A percentile compares a stretch with the other conserved stretches of the same genome.
These are phyloP conservation scores for Cancer borealis DNA, from an alignment of 2,888 invertebrate species.

Conservation along the genomic window DNA sequence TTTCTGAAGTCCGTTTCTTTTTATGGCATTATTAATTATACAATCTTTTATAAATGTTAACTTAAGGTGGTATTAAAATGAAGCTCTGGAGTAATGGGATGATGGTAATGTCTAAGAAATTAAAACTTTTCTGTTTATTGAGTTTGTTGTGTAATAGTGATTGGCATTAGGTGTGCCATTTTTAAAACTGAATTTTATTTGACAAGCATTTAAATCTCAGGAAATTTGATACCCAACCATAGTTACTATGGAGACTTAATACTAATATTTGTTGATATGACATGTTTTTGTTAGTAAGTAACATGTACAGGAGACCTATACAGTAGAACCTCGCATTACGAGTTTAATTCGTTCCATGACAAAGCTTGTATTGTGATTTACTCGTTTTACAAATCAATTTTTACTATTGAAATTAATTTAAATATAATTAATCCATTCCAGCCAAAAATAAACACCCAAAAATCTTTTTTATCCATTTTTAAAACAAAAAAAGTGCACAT, in stretches of 20 bases:
- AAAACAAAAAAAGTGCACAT: too few relatives aligned
- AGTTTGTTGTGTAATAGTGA: neutral
- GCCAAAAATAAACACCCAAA: too few relatives aligned
- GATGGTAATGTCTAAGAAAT: slow-evolving; percentile 3
- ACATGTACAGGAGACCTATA: neutral
- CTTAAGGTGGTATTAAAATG: slow-evolving; percentile 1
- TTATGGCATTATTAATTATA: slow-evolving; percentile 32
- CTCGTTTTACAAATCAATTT: too few relatives aligned
- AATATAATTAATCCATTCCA: too few relatives aligned
- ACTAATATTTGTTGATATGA: neutral
- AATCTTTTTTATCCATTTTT: too few relatives aligned
- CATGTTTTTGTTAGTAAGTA: neutral
- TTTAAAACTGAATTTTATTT: neutral
- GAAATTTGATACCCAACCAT: neutral
- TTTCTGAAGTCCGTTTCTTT: slow-evolving; percentile 12
- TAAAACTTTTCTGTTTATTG: neutral
- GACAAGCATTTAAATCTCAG: slow-evolving; percentile 37
- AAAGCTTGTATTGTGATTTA: too few relatives aligned
- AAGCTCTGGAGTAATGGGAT: neutral
- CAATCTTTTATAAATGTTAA: slow-evolving; percentile 3
- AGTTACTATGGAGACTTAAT: slow-evolving; percentile 2
- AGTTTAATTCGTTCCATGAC: too few relatives aligned
- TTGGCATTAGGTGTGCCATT: neutral
- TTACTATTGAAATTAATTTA: too few relatives aligned
- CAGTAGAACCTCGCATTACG: too few relatives aligned